phyloP scores from a whole-genome alignment of 2,797 vertebrate species.

The Falco biarmicus region DNA sequence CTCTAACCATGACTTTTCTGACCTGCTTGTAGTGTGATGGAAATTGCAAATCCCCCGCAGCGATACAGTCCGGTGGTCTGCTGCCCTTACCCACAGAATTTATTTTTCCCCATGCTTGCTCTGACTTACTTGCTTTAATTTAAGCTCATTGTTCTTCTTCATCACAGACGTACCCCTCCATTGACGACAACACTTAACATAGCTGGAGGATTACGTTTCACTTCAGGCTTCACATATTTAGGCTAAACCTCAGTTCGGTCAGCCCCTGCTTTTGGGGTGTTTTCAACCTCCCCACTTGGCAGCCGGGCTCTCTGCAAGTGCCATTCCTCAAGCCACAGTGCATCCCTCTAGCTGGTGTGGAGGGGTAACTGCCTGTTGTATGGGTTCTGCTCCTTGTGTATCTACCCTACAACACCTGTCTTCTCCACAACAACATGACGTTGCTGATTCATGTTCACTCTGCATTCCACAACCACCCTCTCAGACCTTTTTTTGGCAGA shows the following conservation, averaged over 20 bases:
- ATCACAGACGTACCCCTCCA: not conserved
- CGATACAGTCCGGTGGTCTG: not conserved
- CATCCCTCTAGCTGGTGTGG: not conserved
- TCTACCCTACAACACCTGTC: not conserved
- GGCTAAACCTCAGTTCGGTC: not conserved
- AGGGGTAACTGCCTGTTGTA: not conserved
- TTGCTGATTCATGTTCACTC: not conserved
- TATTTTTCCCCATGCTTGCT: not conserved
- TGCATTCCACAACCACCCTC: not conserved
- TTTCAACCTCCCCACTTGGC: not conserved
- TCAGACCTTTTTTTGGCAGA: constrained; percentile 4
- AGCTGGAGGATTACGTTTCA: not conserved
- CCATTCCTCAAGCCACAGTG: not conserved
- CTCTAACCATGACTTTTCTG: not conserved
- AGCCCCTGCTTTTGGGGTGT: not conserved
- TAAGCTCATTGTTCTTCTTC: not conserved
- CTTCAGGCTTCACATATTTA: not conserved
- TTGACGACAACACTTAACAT: not conserved
- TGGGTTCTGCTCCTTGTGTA: not conserved
- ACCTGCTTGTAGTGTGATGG: not conserved
- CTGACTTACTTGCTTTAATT: not conserved
- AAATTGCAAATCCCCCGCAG: not conserved
- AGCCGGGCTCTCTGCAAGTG: not conserved
- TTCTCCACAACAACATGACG: not conserved
- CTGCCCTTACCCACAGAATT: not conserved